Evolutionary conservation across 1,140 invertebrate species (phyloP).

Genomic region (Anagrus nilaparvatae): DNA sequence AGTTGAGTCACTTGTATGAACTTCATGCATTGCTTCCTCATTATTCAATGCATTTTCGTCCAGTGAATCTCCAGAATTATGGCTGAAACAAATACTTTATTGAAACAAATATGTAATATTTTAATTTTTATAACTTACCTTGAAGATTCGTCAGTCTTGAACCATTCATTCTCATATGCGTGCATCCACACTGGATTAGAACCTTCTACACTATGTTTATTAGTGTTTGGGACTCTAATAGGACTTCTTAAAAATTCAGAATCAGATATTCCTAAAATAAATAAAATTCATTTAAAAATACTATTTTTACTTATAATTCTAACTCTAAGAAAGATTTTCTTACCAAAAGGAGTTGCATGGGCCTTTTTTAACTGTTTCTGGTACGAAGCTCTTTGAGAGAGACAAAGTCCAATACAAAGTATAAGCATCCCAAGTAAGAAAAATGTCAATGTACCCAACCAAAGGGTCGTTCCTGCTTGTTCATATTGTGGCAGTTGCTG

Average conservation of each 20-base stretch:
- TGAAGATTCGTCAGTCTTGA: constrained; percentile 73
- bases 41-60: constrained; percentile 75
- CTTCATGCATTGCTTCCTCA: constrained; percentile 47
- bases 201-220: constrained; percentile 86
- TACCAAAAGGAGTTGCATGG: constrained; percentile 85
- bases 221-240: constrained; percentile 81
- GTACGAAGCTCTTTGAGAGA: constrained; percentile 75
- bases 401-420: constrained; percentile 65
- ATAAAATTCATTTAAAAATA: neutral
- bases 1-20: constrained; percentile 43
- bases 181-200: constrained; percentile 94
- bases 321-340: constrained; percentile 25
- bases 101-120: constrained; percentile 14
- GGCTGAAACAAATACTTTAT: constrained; percentile 39
- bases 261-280: constrained; percentile 48
- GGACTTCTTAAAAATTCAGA: constrained; percentile 62
- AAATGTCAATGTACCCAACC: constrained; percentile 69
- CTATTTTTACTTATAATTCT: neutral
- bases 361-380: constrained; percentile 83
- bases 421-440: constrained; percentile 69
- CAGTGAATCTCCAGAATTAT: constrained; percentile 72
- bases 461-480: constrained; percentile 47
- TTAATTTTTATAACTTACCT: constrained; percentile 51
- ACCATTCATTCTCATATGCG: constrained; percentile 91
- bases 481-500: constrained; percentile 49